These are phyloP conservation scores for Busseola fusca DNA, from an alignment of 2,888 invertebrate genomes.

Conservation along the genomic window DNA sequence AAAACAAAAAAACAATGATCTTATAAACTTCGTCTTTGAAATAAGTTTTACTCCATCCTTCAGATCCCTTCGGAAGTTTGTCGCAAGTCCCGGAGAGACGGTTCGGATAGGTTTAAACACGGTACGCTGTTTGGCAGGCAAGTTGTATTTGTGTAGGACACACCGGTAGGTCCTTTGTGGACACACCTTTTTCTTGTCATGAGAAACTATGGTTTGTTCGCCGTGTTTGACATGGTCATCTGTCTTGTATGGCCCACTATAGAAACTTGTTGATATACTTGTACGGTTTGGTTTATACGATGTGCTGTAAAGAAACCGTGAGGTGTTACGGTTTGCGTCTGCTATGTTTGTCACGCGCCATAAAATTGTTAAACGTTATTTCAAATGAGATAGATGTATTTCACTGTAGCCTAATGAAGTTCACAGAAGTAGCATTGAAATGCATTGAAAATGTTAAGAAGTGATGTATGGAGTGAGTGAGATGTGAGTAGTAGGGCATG, in stretches of 20 bases:
- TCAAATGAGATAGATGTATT: too few species aligned
- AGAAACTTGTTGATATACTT: background rate
- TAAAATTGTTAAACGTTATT: too few species aligned
- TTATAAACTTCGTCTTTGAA: conserved; percentile 32
- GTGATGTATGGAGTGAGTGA: too few species aligned
- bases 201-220: background rate
- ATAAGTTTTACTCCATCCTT: conserved; percentile 45
- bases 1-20: conserved; percentile 40
- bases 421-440: too few species aligned
- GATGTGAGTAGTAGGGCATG: too few species aligned
- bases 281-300: background rate
- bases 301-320: too few species aligned
- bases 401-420: too few species aligned
- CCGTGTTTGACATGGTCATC: background rate
- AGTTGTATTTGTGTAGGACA: conserved; percentile 27
- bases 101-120: conserved; percentile 35
- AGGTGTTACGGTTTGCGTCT: too few species aligned
- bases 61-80: conserved; percentile 31
- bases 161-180: background rate
- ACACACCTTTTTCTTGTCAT: background rate
- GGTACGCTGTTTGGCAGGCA: conserved; percentile 25
- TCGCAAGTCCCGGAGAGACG: conserved; percentile 33
- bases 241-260: background rate
- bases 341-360: background rate
- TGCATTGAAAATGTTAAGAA: too few species aligned